A percentile compares a stretch with the other conserved stretches of the same genome.
These are phyloP conservation scores for Rapana venosa DNA, from an alignment of 2,888 invertebrate genomes.

Conservation along the genomic window DNA sequence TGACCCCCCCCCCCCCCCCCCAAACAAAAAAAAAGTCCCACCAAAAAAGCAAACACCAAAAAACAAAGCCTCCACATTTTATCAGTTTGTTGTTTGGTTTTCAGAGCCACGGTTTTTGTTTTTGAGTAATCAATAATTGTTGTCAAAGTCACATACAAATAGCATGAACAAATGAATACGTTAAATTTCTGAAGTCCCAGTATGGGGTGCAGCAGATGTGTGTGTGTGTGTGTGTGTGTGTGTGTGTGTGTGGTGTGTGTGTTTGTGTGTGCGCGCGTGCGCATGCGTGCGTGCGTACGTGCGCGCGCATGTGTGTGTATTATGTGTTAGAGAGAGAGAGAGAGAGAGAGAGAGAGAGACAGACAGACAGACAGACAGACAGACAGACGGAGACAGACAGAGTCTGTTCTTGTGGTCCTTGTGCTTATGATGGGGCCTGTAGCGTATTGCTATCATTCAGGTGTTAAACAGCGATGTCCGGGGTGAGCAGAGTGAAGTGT, in stretches of 20 bases:
- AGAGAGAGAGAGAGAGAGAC: background rate
- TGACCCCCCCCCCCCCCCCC: too few species aligned
- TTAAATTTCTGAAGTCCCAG: too few species aligned
- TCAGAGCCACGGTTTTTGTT: too few species aligned
- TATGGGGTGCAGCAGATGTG: too few species aligned
- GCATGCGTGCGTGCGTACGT: background rate
- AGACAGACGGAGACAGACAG: background rate
- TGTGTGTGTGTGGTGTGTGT: background rate
- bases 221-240: background rate
- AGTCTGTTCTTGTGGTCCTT: background rate
- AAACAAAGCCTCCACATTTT: too few species aligned
- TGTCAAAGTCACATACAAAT: too few species aligned
- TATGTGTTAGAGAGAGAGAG: background rate
- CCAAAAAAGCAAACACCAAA: too few species aligned
- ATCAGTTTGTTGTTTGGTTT: too few species aligned
- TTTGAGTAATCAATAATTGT: too few species aligned
- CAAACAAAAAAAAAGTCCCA: too few species aligned
- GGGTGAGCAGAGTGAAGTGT: slow-evolving; percentile 57
- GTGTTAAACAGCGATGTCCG: background rate
- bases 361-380: background rate
- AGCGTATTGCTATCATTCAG: background rate
- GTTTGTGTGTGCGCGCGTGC: background rate
- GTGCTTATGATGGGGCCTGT: background rate
- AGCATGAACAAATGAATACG: too few species aligned
- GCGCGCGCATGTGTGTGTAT: background rate